Evolutionary conservation across 2,797 vertebrate species (phyloP).

Genomic region (Pipistrellus nathusii): DNA sequence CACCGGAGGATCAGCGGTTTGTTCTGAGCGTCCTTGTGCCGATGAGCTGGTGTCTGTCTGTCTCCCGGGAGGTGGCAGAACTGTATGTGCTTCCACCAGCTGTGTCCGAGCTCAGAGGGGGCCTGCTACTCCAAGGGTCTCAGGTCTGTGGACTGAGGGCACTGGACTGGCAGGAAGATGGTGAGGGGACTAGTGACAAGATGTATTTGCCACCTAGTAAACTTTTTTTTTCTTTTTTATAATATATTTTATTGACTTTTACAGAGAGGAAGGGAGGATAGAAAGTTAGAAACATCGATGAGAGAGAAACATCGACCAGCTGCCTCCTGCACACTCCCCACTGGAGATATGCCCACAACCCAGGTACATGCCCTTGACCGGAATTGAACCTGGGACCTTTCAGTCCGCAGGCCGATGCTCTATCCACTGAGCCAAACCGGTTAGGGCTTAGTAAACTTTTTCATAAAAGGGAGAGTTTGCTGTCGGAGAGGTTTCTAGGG

Average conservation of each 20-base stretch:
- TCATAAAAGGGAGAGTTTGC: not conserved
- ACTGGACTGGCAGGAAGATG: not conserved
- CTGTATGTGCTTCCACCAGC: not conserved
- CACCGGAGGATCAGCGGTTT: not conserved
- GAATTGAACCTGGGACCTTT: too few species aligned
- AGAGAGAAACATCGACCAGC: too few species aligned
- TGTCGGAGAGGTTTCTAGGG: not conserved
- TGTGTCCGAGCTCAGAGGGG: not conserved
- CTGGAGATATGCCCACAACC: too few species aligned
- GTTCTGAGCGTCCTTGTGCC: not conserved
- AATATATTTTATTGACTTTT: too few species aligned
- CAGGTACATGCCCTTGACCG: too few species aligned
- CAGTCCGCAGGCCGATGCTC: too few species aligned
- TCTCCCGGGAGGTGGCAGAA: not conserved
- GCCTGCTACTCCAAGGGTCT: fast-evolving
- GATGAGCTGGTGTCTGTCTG: not conserved
- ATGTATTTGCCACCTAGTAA: not conserved
- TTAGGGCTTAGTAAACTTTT: not conserved
- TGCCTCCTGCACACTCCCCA: too few species aligned
- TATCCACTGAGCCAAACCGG: too few species aligned
- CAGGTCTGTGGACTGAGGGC: not conserved
- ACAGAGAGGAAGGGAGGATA: too few species aligned
- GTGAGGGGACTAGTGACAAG: not conserved
- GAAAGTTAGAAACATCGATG: too few species aligned
- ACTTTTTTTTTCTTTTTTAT: not conserved